phyloP scores from a whole-genome alignment of 92 coral and sea anemone genomes.

The Isaurus tuberculatus region DNA sequence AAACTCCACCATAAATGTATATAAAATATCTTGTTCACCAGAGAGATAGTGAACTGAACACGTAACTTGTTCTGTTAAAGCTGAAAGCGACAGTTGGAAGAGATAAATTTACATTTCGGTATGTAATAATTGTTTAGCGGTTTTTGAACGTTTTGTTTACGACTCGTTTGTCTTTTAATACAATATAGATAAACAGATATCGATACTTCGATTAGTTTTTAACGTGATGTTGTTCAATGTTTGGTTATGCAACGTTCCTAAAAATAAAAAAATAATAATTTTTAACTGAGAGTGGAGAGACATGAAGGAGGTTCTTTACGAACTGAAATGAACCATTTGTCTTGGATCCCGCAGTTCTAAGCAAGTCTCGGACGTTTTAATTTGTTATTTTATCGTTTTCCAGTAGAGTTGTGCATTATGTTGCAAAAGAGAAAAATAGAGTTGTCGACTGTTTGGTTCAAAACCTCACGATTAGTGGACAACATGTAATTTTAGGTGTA shows the following conservation, averaged over 20 bases:
- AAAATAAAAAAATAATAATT: neutral
- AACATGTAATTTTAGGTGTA: neutral
- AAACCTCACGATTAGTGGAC: neutral
- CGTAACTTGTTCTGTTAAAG: neutral
- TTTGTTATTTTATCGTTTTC: neutral
- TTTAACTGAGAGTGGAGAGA: neutral
- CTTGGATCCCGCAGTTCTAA: neutral
- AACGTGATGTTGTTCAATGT: neutral
- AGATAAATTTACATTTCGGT: neutral
- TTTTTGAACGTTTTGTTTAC: neutral
- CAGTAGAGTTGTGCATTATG: neutral
- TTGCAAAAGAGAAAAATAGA: neutral
- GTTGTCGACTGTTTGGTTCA: neutral
- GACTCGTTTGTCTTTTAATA: neutral
- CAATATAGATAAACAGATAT: neutral
- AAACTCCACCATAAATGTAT: slow-evolving; percentile 65
- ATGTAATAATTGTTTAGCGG: neutral
- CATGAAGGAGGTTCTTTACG: neutral
- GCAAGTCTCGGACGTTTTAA: neutral
- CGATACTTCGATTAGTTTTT: neutral
- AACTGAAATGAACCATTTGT: neutral
- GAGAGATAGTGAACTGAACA: neutral
- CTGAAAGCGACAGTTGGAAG: neutral
- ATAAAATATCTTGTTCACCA: neutral
- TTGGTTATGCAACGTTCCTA: neutral